These are phyloP conservation scores for Bagarius yarrelli DNA, from an alignment of 2,113 vertebrate species.

Conservation along the genomic window DNA sequence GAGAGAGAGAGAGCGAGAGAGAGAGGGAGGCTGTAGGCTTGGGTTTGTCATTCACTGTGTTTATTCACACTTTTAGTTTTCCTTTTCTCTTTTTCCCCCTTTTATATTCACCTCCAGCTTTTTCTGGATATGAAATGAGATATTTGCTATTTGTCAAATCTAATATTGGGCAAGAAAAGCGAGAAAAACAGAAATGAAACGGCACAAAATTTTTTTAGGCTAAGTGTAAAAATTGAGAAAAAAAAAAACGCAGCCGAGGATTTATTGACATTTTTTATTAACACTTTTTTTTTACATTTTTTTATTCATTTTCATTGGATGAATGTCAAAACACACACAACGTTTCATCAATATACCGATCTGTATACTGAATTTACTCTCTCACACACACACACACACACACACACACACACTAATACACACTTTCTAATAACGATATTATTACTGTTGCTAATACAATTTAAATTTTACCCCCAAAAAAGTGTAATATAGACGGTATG, in stretches of 20 bases:
- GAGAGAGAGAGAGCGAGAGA: conserved; percentile 53
- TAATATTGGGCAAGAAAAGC: conserved; percentile 24
- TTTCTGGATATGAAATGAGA: conserved; percentile 44
- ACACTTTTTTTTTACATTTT: background rate
- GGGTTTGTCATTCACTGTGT: conserved; percentile 39
- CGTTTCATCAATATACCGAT: background rate
- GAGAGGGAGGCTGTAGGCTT: conserved; percentile 42
- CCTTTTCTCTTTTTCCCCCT: conserved; percentile 6
- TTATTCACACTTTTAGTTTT: conserved; percentile 36
- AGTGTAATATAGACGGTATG: no score
- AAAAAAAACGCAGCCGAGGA: background rate
- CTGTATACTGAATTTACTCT: background rate
- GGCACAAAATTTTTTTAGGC: background rate
- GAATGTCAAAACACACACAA: background rate
- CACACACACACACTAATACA: background rate
- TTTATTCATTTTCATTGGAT: background rate
- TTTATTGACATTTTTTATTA: conserved; percentile 3
- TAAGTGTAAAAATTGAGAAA: background rate
- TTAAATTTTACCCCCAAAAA: no score
- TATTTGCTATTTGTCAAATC: conserved; percentile 47
- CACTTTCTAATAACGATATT: background rate
- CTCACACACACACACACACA: background rate
- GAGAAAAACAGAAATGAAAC: conserved; percentile 24
- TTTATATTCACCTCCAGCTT: conserved; percentile 35
- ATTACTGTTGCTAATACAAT: no score